Evolutionary conservation across 2,888 invertebrate species (phyloP).

Genomic region (Deilephila elpenor): DNA sequence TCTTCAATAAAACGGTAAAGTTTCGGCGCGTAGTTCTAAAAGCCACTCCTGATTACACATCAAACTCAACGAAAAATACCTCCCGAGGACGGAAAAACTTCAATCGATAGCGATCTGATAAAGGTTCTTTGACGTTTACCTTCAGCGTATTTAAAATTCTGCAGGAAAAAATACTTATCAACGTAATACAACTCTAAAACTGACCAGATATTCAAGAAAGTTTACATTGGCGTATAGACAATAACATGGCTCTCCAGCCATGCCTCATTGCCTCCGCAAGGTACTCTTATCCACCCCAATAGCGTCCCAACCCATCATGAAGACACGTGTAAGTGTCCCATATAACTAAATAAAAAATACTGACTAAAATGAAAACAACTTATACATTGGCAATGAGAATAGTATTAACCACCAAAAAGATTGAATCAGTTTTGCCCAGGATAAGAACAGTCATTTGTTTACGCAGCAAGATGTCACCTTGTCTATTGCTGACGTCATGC

Average conservation of each 20-base stretch:
- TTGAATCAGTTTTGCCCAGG: not conserved
- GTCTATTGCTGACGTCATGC: not conserved
- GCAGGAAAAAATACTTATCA: not conserved
- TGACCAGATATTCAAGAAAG: not conserved
- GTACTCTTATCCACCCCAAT: too few relatives aligned
- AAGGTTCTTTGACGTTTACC: constrained; percentile 46
- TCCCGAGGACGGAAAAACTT: constrained; percentile 49
- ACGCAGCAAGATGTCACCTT: not conserved
- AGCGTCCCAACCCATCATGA: too few relatives aligned
- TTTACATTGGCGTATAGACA: too few relatives aligned
- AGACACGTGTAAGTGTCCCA: too few relatives aligned
- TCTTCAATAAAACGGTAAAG: constrained; percentile 52
- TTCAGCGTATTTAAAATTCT: constrained; percentile 32
- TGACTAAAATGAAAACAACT: too few relatives aligned
- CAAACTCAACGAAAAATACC: constrained; percentile 51
- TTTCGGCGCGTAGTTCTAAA: constrained; percentile 52
- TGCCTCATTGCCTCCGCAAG: too few relatives aligned
- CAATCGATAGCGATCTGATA: constrained; percentile 48
- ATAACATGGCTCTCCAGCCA: too few relatives aligned
- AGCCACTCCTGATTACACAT: constrained; percentile 54
- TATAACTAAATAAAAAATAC: too few relatives aligned
- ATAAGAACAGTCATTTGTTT: not conserved
- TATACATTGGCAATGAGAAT: too few relatives aligned
- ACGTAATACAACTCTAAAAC: not conserved
- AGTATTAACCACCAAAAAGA: too few relatives aligned